Percentiles rank a stretch among this genome's conserved stretches.
These are phyloP conservation scores for Synanthedon andrenaeformis DNA, from an alignment of 2,888 invertebrate species.

Conservation along the genomic window DNA sequence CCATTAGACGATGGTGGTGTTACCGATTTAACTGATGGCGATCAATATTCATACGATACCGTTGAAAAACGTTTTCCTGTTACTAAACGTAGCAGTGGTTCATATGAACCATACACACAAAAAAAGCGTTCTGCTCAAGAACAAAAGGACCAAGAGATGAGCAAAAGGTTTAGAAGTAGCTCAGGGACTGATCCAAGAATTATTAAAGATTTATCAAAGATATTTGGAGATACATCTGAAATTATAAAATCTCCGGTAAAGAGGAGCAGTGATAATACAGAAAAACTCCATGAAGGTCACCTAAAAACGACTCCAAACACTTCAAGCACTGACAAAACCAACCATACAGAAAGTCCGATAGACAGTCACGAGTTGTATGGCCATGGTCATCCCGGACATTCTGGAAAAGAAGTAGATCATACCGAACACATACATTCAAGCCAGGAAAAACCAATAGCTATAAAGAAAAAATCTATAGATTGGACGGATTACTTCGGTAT, in stretches of 20 bases:
- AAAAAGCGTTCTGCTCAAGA: constrained; percentile 41
- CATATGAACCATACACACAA: constrained; percentile 29
- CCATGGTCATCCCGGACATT: constrained; percentile 36
- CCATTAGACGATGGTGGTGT: constrained; percentile 55
- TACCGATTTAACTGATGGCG: constrained; percentile 48
- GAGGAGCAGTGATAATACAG: constrained; percentile 48
- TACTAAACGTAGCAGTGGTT: constrained; percentile 73
- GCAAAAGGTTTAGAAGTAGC: constrained; percentile 46
- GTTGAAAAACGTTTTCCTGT: constrained; percentile 75
- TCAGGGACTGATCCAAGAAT: constrained; percentile 77
- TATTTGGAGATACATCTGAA: constrained; percentile 65
- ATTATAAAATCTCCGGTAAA: constrained; percentile 67
- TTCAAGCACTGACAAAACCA: constrained; percentile 21
- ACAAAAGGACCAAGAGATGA: constrained; percentile 38
- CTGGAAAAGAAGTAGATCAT: constrained; percentile 26
- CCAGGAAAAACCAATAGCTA: constrained; percentile 56
- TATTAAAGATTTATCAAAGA: constrained; percentile 75
- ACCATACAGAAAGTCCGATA: constrained; percentile 11
- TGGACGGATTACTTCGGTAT: constrained; percentile 91
- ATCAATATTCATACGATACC: constrained; percentile 48
- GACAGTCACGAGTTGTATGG: constrained; percentile 48
- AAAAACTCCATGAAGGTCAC: constrained; percentile 16
- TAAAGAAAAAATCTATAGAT: constrained; percentile 85
- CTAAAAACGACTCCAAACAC: constrained; percentile 19
- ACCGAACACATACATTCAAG: constrained; percentile 3